Conservation (phyloP, 2,113 vertebrate species). For the Gobius niger region DNA sequence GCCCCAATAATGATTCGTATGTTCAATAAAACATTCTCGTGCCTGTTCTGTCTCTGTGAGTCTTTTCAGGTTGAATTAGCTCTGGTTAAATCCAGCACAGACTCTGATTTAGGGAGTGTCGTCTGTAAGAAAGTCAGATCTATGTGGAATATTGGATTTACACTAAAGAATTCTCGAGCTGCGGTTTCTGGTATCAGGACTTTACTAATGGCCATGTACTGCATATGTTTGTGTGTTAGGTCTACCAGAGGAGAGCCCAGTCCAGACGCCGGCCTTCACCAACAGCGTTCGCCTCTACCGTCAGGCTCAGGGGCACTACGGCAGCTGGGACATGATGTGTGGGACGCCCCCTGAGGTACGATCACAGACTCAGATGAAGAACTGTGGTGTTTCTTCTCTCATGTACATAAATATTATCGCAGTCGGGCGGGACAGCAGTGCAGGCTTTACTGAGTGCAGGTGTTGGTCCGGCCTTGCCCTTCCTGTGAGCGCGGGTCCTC, state of each 20-base stretch:
- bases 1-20: too few relatives aligned
- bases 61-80: too few relatives aligned
- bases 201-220: background rate
- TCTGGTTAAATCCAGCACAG: too few relatives aligned
- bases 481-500: constrained; percentile 48
- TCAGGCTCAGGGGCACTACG: constrained; percentile 87
- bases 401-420: background rate
- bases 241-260: constrained; percentile 85
- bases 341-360: constrained; percentile 83
- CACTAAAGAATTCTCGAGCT: too few relatives aligned
- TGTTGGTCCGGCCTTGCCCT: constrained; percentile 50
- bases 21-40: too few relatives aligned
- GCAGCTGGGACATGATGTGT: constrained; percentile 98
- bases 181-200: too few relatives aligned
- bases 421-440: background rate
- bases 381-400: background rate
- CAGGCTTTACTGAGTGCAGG: background rate
- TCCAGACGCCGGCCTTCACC: constrained; percentile 89
- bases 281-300: constrained; percentile 87
- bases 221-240: constrained; percentile 65
- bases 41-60: too few relatives aligned
- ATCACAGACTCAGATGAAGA: background rate
- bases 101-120: too few relatives aligned
- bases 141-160: too few relatives aligned
- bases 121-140: too few relatives aligned